Evolutionary conservation across 2,113 vertebrate species (phyloP).

Genomic region (Oophaga pumilio): DNA sequence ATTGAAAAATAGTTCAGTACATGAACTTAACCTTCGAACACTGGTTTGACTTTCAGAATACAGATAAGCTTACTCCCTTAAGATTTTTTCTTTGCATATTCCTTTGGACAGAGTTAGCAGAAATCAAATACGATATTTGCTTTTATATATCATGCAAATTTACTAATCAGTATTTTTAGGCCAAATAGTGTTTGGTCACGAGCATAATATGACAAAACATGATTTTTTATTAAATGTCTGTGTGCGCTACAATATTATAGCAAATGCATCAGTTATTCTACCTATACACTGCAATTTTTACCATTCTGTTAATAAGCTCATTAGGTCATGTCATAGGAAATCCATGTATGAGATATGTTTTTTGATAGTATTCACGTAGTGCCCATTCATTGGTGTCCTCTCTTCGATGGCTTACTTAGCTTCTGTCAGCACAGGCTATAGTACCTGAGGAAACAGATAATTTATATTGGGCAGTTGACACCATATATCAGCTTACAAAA

Average conservation of each 20-base stretch:
- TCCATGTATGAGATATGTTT: too few relatives aligned
- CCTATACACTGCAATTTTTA: too few relatives aligned
- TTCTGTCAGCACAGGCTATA: too few relatives aligned
- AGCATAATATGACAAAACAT: neutral
- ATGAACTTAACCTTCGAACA: slow-evolving; percentile 20
- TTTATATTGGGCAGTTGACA: too few relatives aligned
- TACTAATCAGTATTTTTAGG: neutral
- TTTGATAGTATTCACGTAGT: too few relatives aligned
- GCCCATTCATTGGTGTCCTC: too few relatives aligned
- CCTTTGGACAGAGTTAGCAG: slow-evolving; percentile 4
- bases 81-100: slow-evolving; percentile 31
- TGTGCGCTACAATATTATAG: neutral
- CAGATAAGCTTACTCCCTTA: slow-evolving; percentile 31
- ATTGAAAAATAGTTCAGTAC: neutral
- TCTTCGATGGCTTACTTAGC: too few relatives aligned
- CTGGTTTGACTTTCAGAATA: slow-evolving; percentile 22
- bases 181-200: neutral
- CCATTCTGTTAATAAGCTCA: too few relatives aligned
- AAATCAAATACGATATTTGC: slow-evolving; percentile 22
- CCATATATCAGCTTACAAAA: too few relatives aligned
- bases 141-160: neutral
- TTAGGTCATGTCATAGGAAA: too few relatives aligned
- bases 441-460: too few relatives aligned
- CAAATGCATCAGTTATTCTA: neutral
- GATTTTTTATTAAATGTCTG: neutral